Evolutionary conservation across 2,888 invertebrate species (phyloP).

Genomic region (Drosophila greeni): DNA sequence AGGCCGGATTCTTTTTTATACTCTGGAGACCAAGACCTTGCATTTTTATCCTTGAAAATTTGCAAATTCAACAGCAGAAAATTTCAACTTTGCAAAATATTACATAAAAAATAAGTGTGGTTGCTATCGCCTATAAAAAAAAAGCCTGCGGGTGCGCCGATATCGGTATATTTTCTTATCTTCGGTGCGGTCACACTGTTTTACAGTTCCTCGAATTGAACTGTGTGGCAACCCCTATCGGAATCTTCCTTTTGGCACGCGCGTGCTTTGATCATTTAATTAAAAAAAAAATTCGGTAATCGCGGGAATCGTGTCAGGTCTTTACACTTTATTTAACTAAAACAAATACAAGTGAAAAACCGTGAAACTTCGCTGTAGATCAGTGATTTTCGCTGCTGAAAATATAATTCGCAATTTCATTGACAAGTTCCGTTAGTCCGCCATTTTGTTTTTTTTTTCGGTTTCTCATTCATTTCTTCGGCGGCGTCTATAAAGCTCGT

Average conservation of each 20-base stretch:
- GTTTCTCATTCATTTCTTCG: not conserved
- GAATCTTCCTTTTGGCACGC: not conserved
- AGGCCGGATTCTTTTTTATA: constrained; percentile 89
- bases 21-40: constrained; percentile 85
- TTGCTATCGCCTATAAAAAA: not conserved
- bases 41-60: constrained; percentile 80
- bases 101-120: constrained; percentile 4
- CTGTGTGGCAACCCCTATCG: not conserved
- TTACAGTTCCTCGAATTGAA: not conserved
- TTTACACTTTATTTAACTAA: not conserved
- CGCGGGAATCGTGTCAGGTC: no score
- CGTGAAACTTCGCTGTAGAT: not conserved
- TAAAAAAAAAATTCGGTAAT: no score
- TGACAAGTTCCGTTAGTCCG: constrained; percentile 20
- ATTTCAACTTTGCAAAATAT: not conserved
- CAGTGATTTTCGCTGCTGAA: not conserved
- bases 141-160: not conserved
- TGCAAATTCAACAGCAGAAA: not conserved
- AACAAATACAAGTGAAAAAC: no score
- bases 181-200: not conserved
- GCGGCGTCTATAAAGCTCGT: not conserved
- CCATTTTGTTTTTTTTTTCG: constrained; percentile 7
- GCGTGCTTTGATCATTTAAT: not conserved
- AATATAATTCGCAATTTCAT: not conserved
- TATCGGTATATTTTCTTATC: not conserved